Conservation (phyloP, 2,888 invertebrate species). For the Dimorphilus gyrociliatus region DNA sequence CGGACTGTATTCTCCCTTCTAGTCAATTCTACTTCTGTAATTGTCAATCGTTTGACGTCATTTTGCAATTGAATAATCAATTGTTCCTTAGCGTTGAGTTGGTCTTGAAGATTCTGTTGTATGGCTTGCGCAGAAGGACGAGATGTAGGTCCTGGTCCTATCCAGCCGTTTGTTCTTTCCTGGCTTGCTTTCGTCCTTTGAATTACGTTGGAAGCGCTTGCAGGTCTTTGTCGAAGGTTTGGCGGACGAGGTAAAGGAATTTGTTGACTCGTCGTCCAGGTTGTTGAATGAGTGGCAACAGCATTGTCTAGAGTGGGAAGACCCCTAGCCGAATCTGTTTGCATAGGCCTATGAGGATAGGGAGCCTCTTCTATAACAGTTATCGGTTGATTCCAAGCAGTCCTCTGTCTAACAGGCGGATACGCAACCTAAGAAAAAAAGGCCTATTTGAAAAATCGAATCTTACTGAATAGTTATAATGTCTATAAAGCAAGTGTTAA, state of each 20-base stretch:
- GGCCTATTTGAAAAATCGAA: not conserved
- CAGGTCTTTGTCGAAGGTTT: too few species aligned
- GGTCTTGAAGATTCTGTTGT: too few species aligned
- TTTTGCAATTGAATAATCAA: constrained; percentile 21
- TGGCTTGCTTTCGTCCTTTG: too few species aligned
- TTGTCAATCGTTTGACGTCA: constrained; percentile 19
- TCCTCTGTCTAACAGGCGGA: constrained; percentile 17
- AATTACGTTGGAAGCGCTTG: too few species aligned
- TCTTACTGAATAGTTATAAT: not conserved
- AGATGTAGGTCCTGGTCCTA: too few species aligned
- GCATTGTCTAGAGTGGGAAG: constrained; percentile 8
- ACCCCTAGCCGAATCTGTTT: constrained; percentile 12
- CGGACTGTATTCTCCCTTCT: constrained; percentile 26
- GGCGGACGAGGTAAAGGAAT: too few species aligned
- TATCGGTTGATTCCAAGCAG: constrained; percentile 20
- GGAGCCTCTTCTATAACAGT: constrained; percentile 6
- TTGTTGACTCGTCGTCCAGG: too few species aligned
- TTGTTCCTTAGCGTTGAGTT: constrained; percentile 19
- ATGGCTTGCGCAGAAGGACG: too few species aligned
- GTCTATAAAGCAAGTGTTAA: too few species aligned
- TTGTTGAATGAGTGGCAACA: constrained; percentile 4
- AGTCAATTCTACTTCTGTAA: constrained; percentile 20
- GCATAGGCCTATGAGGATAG: not conserved
- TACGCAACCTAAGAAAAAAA: constrained; percentile 8
- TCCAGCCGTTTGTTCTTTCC: too few species aligned